These are phyloP conservation scores for Zaprionus vittiger DNA, from an alignment of 1,140 invertebrate genomes.

Conservation along the genomic window DNA sequence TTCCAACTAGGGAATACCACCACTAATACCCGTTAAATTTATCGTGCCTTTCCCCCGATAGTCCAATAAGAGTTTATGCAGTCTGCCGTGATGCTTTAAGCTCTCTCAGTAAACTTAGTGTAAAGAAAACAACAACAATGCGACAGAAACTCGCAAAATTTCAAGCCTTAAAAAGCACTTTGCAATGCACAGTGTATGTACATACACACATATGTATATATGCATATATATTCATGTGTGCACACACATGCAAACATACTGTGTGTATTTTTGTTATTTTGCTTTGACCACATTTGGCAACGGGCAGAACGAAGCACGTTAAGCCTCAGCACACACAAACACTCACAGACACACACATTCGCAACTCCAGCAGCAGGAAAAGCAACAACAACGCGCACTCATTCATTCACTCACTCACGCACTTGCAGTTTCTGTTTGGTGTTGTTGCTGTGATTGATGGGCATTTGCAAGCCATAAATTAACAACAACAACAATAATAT, in stretches of 20 bases:
- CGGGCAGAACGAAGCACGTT: constrained; percentile 58
- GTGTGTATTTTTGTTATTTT: constrained; percentile 64
- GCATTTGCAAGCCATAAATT: constrained; percentile 37
- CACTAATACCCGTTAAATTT: constrained; percentile 1
- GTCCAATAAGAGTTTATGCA: constrained; percentile 27
- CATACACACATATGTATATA: constrained; percentile 18
- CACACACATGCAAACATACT: constrained; percentile 21
- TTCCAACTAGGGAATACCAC: neutral
- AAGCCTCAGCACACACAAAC: constrained; percentile 53
- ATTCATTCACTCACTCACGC: constrained; percentile 55
- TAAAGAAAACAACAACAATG: constrained; percentile 43
- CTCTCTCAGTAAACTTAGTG: constrained; percentile 20
- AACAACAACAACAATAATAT: constrained; percentile 48
- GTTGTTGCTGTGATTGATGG: constrained; percentile 40
- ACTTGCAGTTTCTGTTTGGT: constrained; percentile 47
- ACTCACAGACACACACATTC: constrained; percentile 38
- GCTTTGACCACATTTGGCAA: constrained; percentile 80
- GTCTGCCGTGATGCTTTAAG: constrained; percentile 13
- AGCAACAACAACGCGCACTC: constrained; percentile 34
- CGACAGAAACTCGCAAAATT: constrained; percentile 51
- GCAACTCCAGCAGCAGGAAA: constrained; percentile 35
- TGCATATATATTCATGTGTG: constrained; percentile 20
- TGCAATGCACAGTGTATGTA: constrained; percentile 44
- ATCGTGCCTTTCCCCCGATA: neutral
- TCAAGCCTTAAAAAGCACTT: constrained; percentile 78